Evolutionary conservation across 2,888 invertebrate species (phyloP), one percentile per base, ranked within the genome.

Genomic region (Pollenia angustigena): DNA sequence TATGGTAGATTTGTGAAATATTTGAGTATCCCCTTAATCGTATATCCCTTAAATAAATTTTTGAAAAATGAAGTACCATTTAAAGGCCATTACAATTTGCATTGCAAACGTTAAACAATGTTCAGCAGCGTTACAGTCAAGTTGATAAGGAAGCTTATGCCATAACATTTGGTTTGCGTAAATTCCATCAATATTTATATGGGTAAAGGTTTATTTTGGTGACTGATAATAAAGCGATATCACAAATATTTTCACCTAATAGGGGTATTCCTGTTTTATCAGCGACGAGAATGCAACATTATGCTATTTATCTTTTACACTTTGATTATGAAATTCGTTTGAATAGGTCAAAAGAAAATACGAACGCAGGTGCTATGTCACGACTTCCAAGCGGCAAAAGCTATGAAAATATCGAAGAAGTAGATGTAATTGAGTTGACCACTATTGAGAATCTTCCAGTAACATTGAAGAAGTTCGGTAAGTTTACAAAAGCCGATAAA

Each of bases 121-220:
- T n/a, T n/a, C n/a, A n/a, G n/a, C n/a, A n/a, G n/a, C n/a, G n/a
- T 40, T 84, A 84, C 32, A 78, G 72, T 16, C 71, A 83, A 54
- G 46, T 84, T 0, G 85, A 85, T 62, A 60, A 78, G 40, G 90
- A n/a, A n/a, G n/a, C n/a, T n/a, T n/a, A n/a, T n/a, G n/a, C n/a
- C n/a, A n/a, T n/a, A n/a, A n/a, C n/a, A 90, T 93, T 89, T 79
- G 92, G 91, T 3, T 89, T 93, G 1, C 89, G 89, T 52, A 90
- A 90, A 85, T 94, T 93, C 87, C 91, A 92, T 79, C 89, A 91
- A 10, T 94, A 92, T 87, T 44, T 93, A 6, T 92, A 89, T 86
- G 93, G 92, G 6, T 85, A 91, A 4, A 87, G 89, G 4, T 94
- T 94, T 87, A 90, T 89, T 0, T 87, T 93, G 14, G 58, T 90